A percentile compares a stretch with the other conserved stretches of the same genome.
Conservation (phyloP, 2,113 vertebrate species). For the Thamnaconus septentrionalis region DNA sequence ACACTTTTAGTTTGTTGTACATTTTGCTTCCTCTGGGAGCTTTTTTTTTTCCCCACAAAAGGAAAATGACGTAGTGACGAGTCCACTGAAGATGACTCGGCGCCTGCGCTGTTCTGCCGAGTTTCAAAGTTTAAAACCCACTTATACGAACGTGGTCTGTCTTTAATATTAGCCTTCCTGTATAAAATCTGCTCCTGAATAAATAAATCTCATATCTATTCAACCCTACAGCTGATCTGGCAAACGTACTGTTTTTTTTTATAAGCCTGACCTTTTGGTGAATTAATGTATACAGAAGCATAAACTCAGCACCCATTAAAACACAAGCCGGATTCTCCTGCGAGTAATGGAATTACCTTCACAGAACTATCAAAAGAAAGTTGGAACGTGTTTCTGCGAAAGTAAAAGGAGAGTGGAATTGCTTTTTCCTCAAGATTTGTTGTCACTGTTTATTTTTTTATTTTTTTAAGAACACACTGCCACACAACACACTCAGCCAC, state of each 20-base stretch:
- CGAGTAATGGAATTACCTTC: conserved; percentile 26
- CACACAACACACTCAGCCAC: not conserved
- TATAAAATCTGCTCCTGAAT: conserved; percentile 40
- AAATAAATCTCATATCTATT: conserved; percentile 50
- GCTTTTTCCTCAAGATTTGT: conserved; percentile 19
- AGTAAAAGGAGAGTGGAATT: conserved; percentile 24
- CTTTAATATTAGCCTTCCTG: conserved; percentile 26
- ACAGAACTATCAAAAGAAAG: conserved; percentile 1
- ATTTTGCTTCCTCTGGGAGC: too few relatives aligned
- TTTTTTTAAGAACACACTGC: conserved; percentile 11
- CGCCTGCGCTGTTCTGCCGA: not conserved
- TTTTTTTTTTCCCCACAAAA: not conserved
- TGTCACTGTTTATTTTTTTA: conserved; percentile 1
- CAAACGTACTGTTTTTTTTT: conserved; percentile 11
- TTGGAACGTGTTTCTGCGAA: not conserved
- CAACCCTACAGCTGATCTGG: conserved; percentile 36
- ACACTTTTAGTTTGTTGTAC: too few relatives aligned
- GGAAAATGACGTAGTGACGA: conserved; percentile 14
- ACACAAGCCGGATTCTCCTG: not conserved
- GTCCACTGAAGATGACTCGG: conserved; percentile 3
- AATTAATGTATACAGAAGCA: conserved; percentile 1
- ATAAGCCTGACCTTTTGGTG: conserved; percentile 40
- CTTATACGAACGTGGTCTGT: conserved; percentile 33
- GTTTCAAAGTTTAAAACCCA: conserved; percentile 45
- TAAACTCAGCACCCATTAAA: not conserved